These are phyloP conservation scores for Chroicocephalus ridibundus DNA, from an alignment of 2,113 vertebrate genomes.

Conservation along the genomic window DNA sequence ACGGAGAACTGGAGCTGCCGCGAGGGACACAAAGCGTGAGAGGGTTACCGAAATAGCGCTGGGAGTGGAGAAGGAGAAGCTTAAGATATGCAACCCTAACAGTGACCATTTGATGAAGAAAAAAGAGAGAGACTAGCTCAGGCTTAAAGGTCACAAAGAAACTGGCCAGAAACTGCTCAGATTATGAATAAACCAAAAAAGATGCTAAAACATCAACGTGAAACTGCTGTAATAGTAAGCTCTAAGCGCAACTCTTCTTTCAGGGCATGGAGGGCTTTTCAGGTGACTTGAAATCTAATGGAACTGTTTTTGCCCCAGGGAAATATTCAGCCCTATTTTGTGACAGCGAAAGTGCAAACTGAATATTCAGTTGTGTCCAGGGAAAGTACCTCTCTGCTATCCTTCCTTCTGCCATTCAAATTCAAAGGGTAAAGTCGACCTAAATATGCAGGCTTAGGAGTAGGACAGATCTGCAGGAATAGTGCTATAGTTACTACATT, in stretches of 20 bases:
- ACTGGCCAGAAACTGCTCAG: not conserved
- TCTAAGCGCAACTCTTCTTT: not conserved
- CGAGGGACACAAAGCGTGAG: not conserved
- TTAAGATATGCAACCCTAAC: slow-evolving; percentile 12
- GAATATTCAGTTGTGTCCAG: not conserved
- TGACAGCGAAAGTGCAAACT: not conserved
- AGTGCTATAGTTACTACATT: not conserved
- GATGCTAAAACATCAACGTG: not conserved
- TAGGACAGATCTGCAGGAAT: not conserved
- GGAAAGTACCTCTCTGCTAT: not conserved
- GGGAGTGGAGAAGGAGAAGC: not conserved
- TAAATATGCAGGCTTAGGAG: not conserved
- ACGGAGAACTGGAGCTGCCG: not conserved
- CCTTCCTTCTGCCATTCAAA: not conserved
- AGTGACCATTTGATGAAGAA: slow-evolving; percentile 22
- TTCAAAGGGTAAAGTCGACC: not conserved
- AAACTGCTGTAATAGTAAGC: not conserved
- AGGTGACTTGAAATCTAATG: not conserved
- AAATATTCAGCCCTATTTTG: not conserved
- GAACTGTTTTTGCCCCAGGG: not conserved
- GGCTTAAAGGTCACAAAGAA: not conserved
- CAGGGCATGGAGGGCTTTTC: not conserved
- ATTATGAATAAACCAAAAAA: not conserved
- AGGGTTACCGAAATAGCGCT: not conserved
- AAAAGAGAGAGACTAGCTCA: not conserved